These are phyloP conservation scores for Urocyon cinereoargenteus DNA, from an alignment of 2,797 vertebrate genomes.

Conservation along the genomic window DNA sequence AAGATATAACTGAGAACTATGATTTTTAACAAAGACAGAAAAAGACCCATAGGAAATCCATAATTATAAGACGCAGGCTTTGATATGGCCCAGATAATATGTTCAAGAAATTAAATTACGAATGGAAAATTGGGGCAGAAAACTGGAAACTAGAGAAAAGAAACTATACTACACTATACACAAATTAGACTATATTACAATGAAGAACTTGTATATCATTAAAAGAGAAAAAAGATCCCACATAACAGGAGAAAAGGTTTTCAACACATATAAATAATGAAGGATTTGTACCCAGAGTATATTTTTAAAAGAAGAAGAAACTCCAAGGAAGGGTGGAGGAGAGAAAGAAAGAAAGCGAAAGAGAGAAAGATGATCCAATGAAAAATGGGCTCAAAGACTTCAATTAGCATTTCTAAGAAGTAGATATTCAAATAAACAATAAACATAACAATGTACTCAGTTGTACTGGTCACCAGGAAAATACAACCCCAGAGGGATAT, in stretches of 20 bases:
- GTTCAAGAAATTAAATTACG: constrained; percentile 50
- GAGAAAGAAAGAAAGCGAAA: not conserved
- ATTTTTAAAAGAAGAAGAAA: constrained; percentile 41
- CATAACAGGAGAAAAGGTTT: constrained; percentile 46
- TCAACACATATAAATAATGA: not conserved
- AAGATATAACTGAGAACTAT: constrained; percentile 17
- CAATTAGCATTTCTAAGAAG: constrained; percentile 34
- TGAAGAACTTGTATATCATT: not conserved
- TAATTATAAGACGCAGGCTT: not conserved
- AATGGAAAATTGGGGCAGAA: not conserved
- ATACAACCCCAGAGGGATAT: not conserved
- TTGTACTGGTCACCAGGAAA: constrained; percentile 11
- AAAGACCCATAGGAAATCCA: not conserved
- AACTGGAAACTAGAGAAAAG: not conserved
- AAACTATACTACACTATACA: not conserved
- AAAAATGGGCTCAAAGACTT: not conserved
- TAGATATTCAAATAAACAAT: constrained; percentile 48
- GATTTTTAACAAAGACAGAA: not conserved
- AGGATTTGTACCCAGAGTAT: constrained; percentile 8
- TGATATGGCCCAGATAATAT: constrained; percentile 20
- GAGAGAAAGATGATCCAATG: not conserved
- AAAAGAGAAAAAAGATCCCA: constrained; percentile 47
- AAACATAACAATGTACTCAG: not conserved
- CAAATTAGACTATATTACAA: not conserved
- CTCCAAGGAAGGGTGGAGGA: not conserved